Evolutionary conservation across 2,888 invertebrate genomes (phyloP), one percentile per base, ranked within the genome.

Genomic region (Sesamia inferens): DNA sequence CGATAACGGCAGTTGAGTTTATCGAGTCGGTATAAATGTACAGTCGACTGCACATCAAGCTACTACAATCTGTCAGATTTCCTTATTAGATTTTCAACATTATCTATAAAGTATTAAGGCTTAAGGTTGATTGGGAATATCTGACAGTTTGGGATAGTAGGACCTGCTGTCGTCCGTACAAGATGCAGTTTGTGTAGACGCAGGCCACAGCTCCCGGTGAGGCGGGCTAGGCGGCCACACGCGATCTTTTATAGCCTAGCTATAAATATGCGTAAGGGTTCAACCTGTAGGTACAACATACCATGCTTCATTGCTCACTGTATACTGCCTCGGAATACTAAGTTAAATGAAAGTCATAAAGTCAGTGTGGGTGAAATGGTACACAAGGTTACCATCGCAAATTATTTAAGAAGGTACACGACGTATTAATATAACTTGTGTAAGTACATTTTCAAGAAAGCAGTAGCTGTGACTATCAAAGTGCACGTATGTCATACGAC

Each of bases 171-270:
- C 22, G 42, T 68, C 31, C n/a, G n/a, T 44, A 47, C 51, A 70
- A 31, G 54, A 19, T 64, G 61, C 31, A 82, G 24, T 68, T 66
- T 76, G 48, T 55, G 63, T 64, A 64, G 57, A 48, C 63, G 62
- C 22, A 70, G 39, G n/a, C 42, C 64, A 59, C 62, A 61, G 62
- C 63, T 74, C 51, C 61, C 63, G 44, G 19, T 63, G 51, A 72
- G 67, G 57, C 58, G 47, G 74, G 66, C 83, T 83, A 85, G 57
- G 58, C 42, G 74, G 66, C 79, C 85, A 85, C 79, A 79, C 83
- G 72, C 76, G 64, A 61, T 44, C 44, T 69, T 78, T 82, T 82
- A 83, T 74, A 48, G 59, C 65, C 68, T 24, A 22, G 63, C 76
- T 74, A 75, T 85, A 74, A 79, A 85, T 82, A 79, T 62, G 42